Evolutionary conservation across 2,113 vertebrate species (phyloP), one percentile per base, ranked within the genome.

Genomic region (Mus spicilegus): DNA sequence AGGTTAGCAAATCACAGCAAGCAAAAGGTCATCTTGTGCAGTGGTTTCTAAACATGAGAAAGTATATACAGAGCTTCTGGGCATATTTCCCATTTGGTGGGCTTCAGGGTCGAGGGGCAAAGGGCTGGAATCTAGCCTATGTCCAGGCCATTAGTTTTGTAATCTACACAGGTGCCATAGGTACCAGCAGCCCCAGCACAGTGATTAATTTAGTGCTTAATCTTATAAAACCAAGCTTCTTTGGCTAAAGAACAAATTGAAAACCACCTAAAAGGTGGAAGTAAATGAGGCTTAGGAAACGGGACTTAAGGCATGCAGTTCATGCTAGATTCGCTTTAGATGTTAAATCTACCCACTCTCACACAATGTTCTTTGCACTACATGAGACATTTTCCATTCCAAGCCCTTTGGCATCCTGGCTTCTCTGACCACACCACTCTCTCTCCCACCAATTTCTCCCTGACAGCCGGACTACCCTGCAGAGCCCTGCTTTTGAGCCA

Each of bases 21-120:
- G 54, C 39, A 80, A 49, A 39, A 49, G 63, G 26, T 63, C 56
- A 39, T n/a, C 46, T 63, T 77, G 85, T 73, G 85, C 69, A 56
- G 72, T 51, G 72, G 56, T 87, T 97, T 89, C 85, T 56, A 95
- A 63, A 63, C 3, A 14, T 9, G 56, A 61, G 49, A 80, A 89
- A 13, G 39, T 51, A 85, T 17, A 93, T 65, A 42, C 6, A 94
- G 63, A 54, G 58, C 39, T 54, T 11, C 56, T 95, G 80, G n/a
- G 42, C 54, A 1, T 36, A 85, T 80, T 93, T 46, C 56, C 82
- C 49, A 22, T 88, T n/a, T 90, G 75, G 78, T 65, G 93, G 80
- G 80, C 69, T 61, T 33, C 77, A 22, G 73, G 81, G 26, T 61
- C 14, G 67, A 93, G 73, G 78, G 49, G 46, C 6, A 2, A n/a